Evolutionary conservation across 2,797 vertebrate genomes (phyloP), one percentile per base, ranked within the genome.

Genomic region (Sebastes dallii): DNA sequence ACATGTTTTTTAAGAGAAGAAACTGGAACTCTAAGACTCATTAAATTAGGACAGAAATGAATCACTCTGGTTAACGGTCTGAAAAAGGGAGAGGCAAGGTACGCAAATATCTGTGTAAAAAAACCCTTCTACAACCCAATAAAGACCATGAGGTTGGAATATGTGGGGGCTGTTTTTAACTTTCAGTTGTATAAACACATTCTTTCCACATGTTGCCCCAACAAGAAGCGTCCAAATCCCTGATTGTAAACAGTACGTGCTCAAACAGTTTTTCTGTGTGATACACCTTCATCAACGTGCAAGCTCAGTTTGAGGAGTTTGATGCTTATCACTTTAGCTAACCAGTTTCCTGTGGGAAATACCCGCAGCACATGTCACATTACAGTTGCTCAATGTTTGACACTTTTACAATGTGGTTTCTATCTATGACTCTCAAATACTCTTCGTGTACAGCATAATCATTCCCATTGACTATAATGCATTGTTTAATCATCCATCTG

Each of bases 101-200:
- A 30, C 1, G 7, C 11, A 72, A 34, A 65, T 69, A 52, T 13
- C 18, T 59, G 36, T 54, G 3, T 52, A 4, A 58, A 67, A 68
- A 72, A 18, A 34, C 1, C 1, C 8, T 18, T 20, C 9, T 16
- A 13, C 6, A 36, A 27, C 30, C 29, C 6, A 59, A 14, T 72
- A 61, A 61, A 61, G 3, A 18, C 32, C 52, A 59, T 20, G 4
- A 54, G 56, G 42, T 34, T 76, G 27, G 61, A 64, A 39, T 76
- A 67, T 67, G 18, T 56, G 8, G n/a, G 16, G 50, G 34, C 50
- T 27, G 36, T 76, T 84, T 79, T 56, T 72, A 62, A 61, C 39
- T 18, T 42, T 58, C 14, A 52, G 27, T 14, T 29, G 10, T 78
- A 24, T 18, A 8, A 72, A 20, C 52, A 80, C 52, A 66, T 59